Evolutionary conservation across 2,888 invertebrate genomes (phyloP), one percentile per base, ranked within the genome.

Genomic region (Dastarcus helophoroides): DNA sequence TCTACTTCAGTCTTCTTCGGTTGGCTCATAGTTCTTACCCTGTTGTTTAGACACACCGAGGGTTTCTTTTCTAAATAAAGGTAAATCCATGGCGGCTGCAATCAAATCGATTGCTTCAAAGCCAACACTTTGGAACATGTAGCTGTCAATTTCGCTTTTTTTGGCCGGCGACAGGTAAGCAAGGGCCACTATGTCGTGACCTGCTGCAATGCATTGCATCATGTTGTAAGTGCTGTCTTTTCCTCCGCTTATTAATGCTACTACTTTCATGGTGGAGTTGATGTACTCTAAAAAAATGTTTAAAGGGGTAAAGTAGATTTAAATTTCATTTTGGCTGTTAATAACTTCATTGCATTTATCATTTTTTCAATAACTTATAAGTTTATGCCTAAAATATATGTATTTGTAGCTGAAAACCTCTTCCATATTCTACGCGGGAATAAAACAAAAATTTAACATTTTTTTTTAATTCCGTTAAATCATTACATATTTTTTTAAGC

Each of bases 161-260:
- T 69, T 77, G 58, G 72, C 71, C 39, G 94, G 97, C 65, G 79
- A 77, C 48, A 99, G 73, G 69, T 98, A 97, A 45, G 94, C 97
- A 55, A 99, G 67, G 21, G 94, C 97, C 32, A 95, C 88, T 49
- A 99, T 82, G 48, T 81, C 73, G 65, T 98, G 97, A 29, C 95
- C 95, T 56, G 91, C 88, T 46, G 83, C 82, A 43, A 91, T 78
- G 66, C 94, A 95, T 69, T 94, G 89, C 82, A 97, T 82, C 84
- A 98, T 85, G 62, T 95, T 97, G 68, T 86, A 99, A 66, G 91
- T 93, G 68, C 95, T 97, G 68, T 98, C 98, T 68, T 99, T 99
- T 48, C 98, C 98, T 48, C 98, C 98, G 66, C 95, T 97, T 46
- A 90, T 75, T 63, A 90, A 69, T 39, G 85, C 88, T 48, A 86